These are phyloP conservation scores for Pterocles burchelli DNA, from an alignment of 2,113 vertebrate genomes.

Conservation along the genomic window DNA sequence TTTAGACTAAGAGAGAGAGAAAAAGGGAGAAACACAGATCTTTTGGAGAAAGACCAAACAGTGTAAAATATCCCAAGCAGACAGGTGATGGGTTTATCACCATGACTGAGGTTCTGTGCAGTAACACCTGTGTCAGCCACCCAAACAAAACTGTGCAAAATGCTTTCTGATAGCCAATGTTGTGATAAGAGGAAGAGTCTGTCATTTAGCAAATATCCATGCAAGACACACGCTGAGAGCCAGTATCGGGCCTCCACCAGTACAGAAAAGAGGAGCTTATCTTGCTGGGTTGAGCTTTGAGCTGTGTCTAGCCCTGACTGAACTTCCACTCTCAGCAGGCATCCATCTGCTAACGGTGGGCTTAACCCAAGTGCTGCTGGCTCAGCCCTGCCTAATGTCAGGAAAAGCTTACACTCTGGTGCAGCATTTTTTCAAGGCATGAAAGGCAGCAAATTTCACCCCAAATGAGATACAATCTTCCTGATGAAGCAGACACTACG, in stretches of 20 bases:
- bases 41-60: neutral
- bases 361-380: fast-evolving
- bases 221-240: fast-evolving
- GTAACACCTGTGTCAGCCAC: neutral
- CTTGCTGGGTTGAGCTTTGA: neutral
- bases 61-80: neutral
- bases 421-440: neutral
- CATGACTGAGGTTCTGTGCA: fast-evolving
- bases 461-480: neutral
- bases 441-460: neutral
- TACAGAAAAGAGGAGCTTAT: neutral
- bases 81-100: fast-evolving
- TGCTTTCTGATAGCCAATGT: fast-evolving
- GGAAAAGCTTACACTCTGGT: fast-evolving
- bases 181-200: neutral
- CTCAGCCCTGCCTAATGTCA: fast-evolving
- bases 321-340: fast-evolving
- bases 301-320: fast-evolving
- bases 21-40: neutral
- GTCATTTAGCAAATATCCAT: neutral
- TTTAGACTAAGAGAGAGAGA: neutral
- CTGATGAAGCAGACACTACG: fast-evolving
- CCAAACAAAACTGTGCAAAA: neutral
- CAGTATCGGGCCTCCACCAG: fast-evolving
- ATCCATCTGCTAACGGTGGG: neutral